phyloP scores from a whole-genome alignment of 2,113 vertebrate species.

The Casuarius casuarius region DNA sequence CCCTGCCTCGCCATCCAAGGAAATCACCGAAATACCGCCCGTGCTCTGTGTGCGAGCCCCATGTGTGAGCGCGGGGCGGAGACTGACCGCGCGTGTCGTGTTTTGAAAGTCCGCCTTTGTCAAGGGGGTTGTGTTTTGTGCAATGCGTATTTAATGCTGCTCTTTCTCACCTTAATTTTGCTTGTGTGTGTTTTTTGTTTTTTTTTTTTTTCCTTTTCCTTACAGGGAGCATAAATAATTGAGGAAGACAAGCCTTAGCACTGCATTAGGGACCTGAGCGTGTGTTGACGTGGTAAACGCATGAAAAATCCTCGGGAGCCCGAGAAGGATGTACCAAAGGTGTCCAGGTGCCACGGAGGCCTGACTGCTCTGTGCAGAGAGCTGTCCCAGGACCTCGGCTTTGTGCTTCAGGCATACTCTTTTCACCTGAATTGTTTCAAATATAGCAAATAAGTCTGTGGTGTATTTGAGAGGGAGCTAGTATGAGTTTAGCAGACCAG shows the following conservation, averaged over 20 bases:
- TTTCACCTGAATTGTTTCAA: neutral
- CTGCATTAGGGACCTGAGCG: neutral
- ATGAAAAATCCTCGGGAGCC: rapidly evolving
- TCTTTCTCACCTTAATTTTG: neutral
- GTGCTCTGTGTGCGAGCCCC: too few species aligned
- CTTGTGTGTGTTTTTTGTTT: neutral
- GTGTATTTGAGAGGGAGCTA: neutral
- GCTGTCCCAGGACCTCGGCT: neutral
- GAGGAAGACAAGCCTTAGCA: rapidly evolving
- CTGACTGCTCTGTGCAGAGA: neutral
- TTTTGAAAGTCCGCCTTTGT: neutral
- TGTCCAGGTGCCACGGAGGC: neutral
- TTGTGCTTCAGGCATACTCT: neutral
- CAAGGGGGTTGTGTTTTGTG: neutral
- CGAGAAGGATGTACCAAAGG: rapidly evolving
- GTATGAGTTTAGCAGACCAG: neutral
- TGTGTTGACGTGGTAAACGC: rapidly evolving
- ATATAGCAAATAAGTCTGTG: neutral
- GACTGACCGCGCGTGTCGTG: too few species aligned
- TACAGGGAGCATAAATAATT: neutral
- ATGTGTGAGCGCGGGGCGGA: neutral
- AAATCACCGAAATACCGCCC: neutral
- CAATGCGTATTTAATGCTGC: neutral
- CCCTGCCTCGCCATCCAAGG: neutral
- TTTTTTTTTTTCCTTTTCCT: neutral